phyloP scores from a whole-genome alignment of 2,888 invertebrate species.

The Drosophila birchii region DNA sequence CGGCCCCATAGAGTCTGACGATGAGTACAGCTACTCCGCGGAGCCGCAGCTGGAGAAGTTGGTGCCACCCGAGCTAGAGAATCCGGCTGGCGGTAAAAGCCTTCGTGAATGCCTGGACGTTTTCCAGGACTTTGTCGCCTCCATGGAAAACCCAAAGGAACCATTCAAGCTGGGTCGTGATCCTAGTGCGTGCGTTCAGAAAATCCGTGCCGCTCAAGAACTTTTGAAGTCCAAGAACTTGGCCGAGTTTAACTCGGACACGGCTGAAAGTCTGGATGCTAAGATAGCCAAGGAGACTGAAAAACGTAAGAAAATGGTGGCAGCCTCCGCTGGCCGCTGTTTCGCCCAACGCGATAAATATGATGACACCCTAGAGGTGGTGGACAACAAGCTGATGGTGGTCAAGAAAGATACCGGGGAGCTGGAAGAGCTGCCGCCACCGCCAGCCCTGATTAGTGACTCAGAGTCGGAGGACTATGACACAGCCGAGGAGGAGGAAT shows the following conservation, averaged over 20 bases:
- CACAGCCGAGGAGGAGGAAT: slow-evolving; percentile 52
- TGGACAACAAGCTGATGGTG: slow-evolving; percentile 78
- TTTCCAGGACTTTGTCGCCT: slow-evolving; percentile 53
- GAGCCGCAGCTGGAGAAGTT: slow-evolving; percentile 40
- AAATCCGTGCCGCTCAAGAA: slow-evolving; percentile 57
- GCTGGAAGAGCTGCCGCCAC: slow-evolving; percentile 69
- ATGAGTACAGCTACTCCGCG: slow-evolving; percentile 64
- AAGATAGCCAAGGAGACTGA: slow-evolving; percentile 61
- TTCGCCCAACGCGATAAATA: slow-evolving; percentile 77
- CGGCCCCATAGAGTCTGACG: slow-evolving; percentile 65
- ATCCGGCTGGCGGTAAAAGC: slow-evolving; percentile 60
- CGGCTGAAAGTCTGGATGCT: slow-evolving; percentile 56
- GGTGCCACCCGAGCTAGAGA: slow-evolving; percentile 43
- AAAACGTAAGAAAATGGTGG: slow-evolving; percentile 51
- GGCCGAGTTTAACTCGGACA: slow-evolving; percentile 57
- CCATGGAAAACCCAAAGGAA: slow-evolving; percentile 30
- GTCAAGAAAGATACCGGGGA: slow-evolving; percentile 74
- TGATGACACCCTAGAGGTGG: slow-evolving; percentile 78
- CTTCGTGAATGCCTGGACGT: slow-evolving; percentile 65
- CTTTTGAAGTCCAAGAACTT: slow-evolving; percentile 54
- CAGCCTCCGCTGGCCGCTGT: slow-evolving; percentile 69
- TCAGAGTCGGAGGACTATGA: slow-evolving; percentile 58
- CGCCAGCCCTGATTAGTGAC: slow-evolving; percentile 59
- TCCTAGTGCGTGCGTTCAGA: slow-evolving; percentile 44
- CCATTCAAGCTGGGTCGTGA: slow-evolving; percentile 12